These are phyloP conservation scores for Phyllotreta striolata DNA, from an alignment of 2,888 invertebrate species.

Conservation along the genomic window DNA sequence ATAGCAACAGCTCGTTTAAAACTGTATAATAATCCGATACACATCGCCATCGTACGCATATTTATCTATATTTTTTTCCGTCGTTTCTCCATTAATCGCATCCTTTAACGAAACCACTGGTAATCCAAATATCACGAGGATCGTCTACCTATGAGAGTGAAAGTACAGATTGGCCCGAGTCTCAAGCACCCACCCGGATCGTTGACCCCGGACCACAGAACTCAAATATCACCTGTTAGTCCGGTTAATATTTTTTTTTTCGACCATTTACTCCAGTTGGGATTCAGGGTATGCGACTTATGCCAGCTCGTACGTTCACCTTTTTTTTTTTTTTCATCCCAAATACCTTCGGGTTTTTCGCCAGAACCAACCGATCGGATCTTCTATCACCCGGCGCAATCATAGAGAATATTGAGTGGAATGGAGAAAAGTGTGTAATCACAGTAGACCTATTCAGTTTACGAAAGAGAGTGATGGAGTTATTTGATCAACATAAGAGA, in stretches of 20 bases:
- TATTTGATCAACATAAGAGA: too few relatives aligned
- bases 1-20: conserved; percentile 4
- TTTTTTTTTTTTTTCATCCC: too few relatives aligned
- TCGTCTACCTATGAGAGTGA: conserved; percentile 50
- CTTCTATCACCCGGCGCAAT: too few relatives aligned
- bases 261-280: conserved; percentile 24
- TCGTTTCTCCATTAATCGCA: conserved; percentile 6
- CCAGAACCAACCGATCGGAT: too few relatives aligned
- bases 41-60: conserved; percentile 1
- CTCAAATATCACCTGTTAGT: conserved; percentile 40
- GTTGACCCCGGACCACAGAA: conserved; percentile 39
- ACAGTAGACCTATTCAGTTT: too few relatives aligned
- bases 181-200: conserved; percentile 41
- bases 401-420: too few relatives aligned
- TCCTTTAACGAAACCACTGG: conserved; percentile 21
- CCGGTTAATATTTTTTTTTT: conserved; percentile 32
- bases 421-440: too few relatives aligned
- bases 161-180: conserved; percentile 42
- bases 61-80: conserved; percentile 12
- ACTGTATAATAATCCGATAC: not conserved
- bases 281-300: conserved; percentile 20
- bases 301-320: conserved; percentile 25
- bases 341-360: too few relatives aligned
- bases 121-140: conserved; percentile 38
- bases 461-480: too few relatives aligned